phyloP scores from a whole-genome alignment of 2,113 vertebrate genomes.

The Cyprinodon brontotheroides region DNA sequence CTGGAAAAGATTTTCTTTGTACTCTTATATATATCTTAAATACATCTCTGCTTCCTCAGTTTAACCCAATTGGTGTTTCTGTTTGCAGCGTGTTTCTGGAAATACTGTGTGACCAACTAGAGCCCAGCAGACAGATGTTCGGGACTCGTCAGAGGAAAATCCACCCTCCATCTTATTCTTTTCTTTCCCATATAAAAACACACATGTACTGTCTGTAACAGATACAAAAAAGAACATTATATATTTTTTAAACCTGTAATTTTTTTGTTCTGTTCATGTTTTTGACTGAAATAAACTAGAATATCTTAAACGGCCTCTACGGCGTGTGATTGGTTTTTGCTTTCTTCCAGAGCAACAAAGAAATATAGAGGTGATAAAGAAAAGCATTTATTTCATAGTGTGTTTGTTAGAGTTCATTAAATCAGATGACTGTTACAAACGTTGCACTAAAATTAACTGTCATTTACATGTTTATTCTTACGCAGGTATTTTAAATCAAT shows the following conservation, averaged over 20 bases:
- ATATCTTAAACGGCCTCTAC: constrained; percentile 28
- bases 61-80: constrained; percentile 9
- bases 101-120: constrained; percentile 85
- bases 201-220: constrained; percentile 23
- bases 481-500: constrained; percentile 30
- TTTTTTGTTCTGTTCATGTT: constrained; percentile 19
- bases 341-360: not conserved
- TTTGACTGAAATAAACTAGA: constrained; percentile 69
- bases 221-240: constrained; percentile 56
- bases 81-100: constrained; percentile 84
- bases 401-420: constrained; percentile 14
- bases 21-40: not conserved
- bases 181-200: constrained; percentile 24
- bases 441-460: constrained; percentile 40
- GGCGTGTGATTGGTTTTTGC: constrained; percentile 1
- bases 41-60: not conserved
- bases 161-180: constrained; percentile 14
- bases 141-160: constrained; percentile 12
- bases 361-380: not conserved
- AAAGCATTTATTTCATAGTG: constrained; percentile 32
- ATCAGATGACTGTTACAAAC: constrained; percentile 12
- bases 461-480: constrained; percentile 32
- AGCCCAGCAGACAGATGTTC: constrained; percentile 8
- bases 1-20: not conserved
- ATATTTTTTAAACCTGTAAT: constrained; percentile 71